Percentiles rank a stretch among this genome's conserved stretches.
Conservation (phyloP, 2,113 vertebrate genomes). For the Ceratotherium simum region DNA sequence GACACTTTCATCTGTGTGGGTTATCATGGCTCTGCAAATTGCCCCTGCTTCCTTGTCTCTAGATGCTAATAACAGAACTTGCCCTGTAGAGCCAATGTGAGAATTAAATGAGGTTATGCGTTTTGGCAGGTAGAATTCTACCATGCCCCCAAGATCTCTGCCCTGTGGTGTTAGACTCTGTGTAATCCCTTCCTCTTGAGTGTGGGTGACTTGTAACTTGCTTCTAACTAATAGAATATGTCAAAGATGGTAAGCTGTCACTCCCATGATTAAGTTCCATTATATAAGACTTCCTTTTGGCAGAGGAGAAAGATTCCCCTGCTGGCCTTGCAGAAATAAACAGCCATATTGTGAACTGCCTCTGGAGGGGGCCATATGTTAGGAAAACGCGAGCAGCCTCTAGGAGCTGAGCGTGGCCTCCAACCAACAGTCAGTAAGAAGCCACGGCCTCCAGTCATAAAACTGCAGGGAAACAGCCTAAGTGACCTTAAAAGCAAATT, state of each 20-base stretch:
- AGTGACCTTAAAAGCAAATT: background rate
- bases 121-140: background rate
- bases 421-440: background rate
- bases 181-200: background rate
- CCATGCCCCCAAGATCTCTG: background rate
- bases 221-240: background rate
- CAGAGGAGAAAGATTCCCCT: background rate
- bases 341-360: background rate
- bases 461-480: background rate
- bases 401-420: background rate
- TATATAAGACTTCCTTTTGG: background rate
- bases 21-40: background rate
- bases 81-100: background rate
- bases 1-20: background rate
- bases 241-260: background rate
- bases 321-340: background rate
- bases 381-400: background rate
- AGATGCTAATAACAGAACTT: background rate
- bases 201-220: background rate
- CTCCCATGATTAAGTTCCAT: background rate
- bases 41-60: background rate
- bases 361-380: background rate
- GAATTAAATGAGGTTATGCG: background rate
- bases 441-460: background rate
- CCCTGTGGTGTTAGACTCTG: background rate